Base-by-base conservation (phyloP, 64 coral and sea anemone genomes). In the Pocillopora verrucosa region DNA sequence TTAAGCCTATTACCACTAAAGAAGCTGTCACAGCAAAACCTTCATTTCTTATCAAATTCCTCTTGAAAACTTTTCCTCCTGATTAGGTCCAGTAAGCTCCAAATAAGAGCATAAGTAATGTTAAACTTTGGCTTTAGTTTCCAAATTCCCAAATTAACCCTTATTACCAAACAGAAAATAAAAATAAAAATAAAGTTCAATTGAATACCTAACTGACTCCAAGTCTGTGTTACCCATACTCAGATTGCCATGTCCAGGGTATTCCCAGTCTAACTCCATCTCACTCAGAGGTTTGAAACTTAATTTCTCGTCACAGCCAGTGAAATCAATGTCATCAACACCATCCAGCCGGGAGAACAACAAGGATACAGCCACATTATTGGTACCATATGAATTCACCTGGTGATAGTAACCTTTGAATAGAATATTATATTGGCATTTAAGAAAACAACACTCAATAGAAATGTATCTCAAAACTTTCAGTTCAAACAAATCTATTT, bases 251-350 rank as follows among this genome's bases (percentile, higher is more conserved):
- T 98, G 87, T 36, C 96, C 96, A 10, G 90, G 26, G 51, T 89
- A 98, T 61, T 94, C 94, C 96, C 96, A 98, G 82, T 98, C 92
- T 17, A 98, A 63, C 76, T 98, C 96, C 34, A 98, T 80, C 59
- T 94, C 86, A 89, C 92, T 94, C 20, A 98, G 56, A 37, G 92
- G 92, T 60, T 87, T 88, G 57, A 76, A 94, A 24, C 80, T 51
- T n/a, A 87, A 13, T 0, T 58, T 36, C 25, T 89, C 73, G 59
- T 98, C 89, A 67, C 96, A 98, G 13, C 89, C 96, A 35, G 34
- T 91, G 61, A 94, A 82, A 74, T 79, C 80, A 75, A 94, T 87
- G 76, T 89, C 65, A 20, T 80, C 62, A 77, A 94, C 13, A 62
- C 76, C 80, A 69, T 98, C 96, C 75, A 98, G 84, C 19, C 96